Evolutionary conservation across 2,888 invertebrate species (phyloP), one percentile per base, ranked within the genome.

Genomic region (Mechanitis mazaeus): DNA sequence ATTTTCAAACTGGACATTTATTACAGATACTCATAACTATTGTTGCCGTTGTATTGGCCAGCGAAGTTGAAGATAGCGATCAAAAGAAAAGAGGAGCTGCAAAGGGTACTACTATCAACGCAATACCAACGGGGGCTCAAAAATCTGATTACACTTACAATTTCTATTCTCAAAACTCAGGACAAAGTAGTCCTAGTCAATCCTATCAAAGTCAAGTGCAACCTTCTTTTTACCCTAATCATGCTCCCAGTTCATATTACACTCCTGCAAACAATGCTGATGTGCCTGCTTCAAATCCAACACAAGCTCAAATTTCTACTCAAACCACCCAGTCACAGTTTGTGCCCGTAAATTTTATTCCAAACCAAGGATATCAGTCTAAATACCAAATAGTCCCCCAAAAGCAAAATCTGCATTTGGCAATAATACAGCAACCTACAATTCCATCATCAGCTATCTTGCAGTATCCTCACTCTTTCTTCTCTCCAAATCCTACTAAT

Each of bases 121-220:
- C 87, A 0, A 85, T 91, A 7, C 81, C 87, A 1, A 81, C 84
- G 0, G 87, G 88, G 53, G 82, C 83, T 4, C 90, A 89, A 70
- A 91, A 91, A 58, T 83, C 82, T 33, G 90, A 90, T n/a, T 85
- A 86, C 61, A 83, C 84, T 0, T 90, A 88, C 70, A 85, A 78
- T 63, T 80, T 86, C 67, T 90, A 87, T 65, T 68, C 81, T 1
- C 85, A 85, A 68, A 84, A 71, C 55, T 78, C 81, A 1, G 78
- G 71, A 1, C 82, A 80, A 55, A 75, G 67, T 45, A 70, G 74
- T 12, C 71, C 77, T 0, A 77, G 69, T 56, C 71, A 77, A 53
- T 70, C 77, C 1, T 87, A 88, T 63, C 85, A 85, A 66, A 71
- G 75, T 11, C 84, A 83, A 79, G 72, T 77, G 1, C 74, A 85